Evolutionary conservation across 2,888 invertebrate genomes (phyloP), one percentile per base, ranked within the genome.

Genomic region (Temnothorax unifasciatus): DNA sequence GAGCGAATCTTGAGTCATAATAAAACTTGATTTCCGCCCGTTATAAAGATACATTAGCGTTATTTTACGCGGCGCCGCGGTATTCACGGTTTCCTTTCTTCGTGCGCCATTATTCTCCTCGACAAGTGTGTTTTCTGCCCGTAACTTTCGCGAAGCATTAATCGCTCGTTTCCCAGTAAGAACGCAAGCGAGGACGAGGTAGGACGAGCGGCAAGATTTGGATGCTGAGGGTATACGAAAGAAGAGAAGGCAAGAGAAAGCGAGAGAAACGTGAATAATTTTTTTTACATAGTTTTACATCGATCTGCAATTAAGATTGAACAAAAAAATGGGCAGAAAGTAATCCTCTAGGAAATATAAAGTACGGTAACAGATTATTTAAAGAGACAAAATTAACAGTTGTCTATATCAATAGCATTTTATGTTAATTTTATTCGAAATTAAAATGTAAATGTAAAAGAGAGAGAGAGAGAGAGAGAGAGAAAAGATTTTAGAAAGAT

Each of bases 21-120:
- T 90, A 89, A 88, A 89, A 87, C 86, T 87, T 88, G 88, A 90
- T 89, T 89, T 85, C 74, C 76, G 82, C 63, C 83, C 74, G 81
- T 89, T 90, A 90, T 89, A 90, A 90, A 87, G 90, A 89, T 85
- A 86, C 90, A 89, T 90, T 90, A 89, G 75, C 84, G 79, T 87
- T 90, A 88, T 90, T 84, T 85, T 86, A 85, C 84, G 85, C 73
- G 63, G 84, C 50, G 76, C 68, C 57, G 86, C 84, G 63, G 68
- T 64, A 76, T 81, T 66, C 79, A 59, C 50, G 41, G 61, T 76
- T 86, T 81, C 79, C 85, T 82, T 87, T 83, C 84, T 75, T 57
- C 79, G 59, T 66, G 38, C 71, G 47, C 83, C 82, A 88, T 89
- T 87, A 89, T 83, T 91, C 88, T 89, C 76, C 75, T 63, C 57